Conservation (phyloP, 92 coral and sea anemone species). For the Montipora capitata region DNA sequence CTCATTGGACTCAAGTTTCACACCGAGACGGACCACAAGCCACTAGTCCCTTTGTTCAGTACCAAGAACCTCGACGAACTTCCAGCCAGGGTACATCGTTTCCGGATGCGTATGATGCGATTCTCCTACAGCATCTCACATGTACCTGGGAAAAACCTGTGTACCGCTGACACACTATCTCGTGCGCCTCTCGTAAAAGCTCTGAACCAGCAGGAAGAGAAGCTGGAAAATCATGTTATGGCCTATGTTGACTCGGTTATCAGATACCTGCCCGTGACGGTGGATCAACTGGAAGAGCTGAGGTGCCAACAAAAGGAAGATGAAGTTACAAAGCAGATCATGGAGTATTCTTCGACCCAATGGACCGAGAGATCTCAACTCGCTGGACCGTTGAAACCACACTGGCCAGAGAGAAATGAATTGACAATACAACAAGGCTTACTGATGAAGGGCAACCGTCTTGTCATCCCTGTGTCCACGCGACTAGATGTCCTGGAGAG, state of each 20-base stretch:
- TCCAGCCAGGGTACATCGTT: slow-evolving; percentile 46
- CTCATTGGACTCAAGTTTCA: slow-evolving; percentile 21
- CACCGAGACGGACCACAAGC: slow-evolving; percentile 73
- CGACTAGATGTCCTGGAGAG: slow-evolving; percentile 61
- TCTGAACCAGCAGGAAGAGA: slow-evolving; percentile 11
- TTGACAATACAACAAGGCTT: slow-evolving; percentile 25
- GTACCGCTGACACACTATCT: slow-evolving; percentile 22
- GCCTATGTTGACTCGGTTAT: background rate
- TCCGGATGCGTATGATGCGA: slow-evolving; percentile 55
- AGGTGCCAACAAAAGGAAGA: slow-evolving; percentile 11
- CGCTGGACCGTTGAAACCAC: no score
- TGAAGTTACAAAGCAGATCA: slow-evolving; percentile 21
- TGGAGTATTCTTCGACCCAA: slow-evolving; percentile 31
- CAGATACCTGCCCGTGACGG: slow-evolving; percentile 51
- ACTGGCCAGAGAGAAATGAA: no score
- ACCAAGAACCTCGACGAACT: slow-evolving; percentile 49
- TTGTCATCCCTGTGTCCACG: slow-evolving; percentile 60
- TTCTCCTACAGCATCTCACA: slow-evolving; percentile 52
- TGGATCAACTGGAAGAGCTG: slow-evolving; percentile 30
- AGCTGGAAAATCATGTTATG: slow-evolving; percentile 16
- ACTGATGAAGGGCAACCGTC: slow-evolving; percentile 59
- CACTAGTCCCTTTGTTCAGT: slow-evolving; percentile 55
- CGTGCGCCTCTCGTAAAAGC: slow-evolving; percentile 24
- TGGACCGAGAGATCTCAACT: slow-evolving; percentile 52
- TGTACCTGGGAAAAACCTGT: slow-evolving; percentile 59